These are phyloP conservation scores for Diploscapter pachys DNA, from an alignment of 1,140 invertebrate genomes.

Conservation along the genomic window DNA sequence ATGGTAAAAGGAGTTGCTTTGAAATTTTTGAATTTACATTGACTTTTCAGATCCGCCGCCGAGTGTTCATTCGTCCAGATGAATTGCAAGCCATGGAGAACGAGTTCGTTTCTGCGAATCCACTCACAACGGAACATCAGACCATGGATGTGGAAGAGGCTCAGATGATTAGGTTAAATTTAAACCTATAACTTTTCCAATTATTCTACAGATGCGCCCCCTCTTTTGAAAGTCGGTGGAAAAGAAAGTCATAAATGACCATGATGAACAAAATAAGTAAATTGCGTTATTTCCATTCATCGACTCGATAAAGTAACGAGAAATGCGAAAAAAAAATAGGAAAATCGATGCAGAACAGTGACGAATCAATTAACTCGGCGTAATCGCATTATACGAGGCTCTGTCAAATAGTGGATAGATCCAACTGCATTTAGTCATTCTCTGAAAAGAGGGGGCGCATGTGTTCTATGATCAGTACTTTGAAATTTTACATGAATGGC, in stretches of 20 bases:
- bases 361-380: too few relatives aligned
- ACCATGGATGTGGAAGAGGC: neutral
- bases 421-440: too few relatives aligned
- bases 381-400: too few relatives aligned
- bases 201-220: constrained; percentile 10
- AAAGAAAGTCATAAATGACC: constrained; percentile 15
- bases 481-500: too few relatives aligned
- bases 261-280: too few relatives aligned
- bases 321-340: too few relatives aligned
- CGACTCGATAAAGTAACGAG: too few relatives aligned
- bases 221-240: constrained; percentile 23
- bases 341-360: too few relatives aligned
- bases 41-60: constrained; percentile 40
- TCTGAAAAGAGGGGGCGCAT: too few relatives aligned
- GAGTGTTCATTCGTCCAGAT: constrained; percentile 14
- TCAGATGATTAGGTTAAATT: constrained; percentile 3
- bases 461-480: too few relatives aligned
- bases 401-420: too few relatives aligned
- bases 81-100: neutral
- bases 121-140: neutral
- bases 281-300: too few relatives aligned
- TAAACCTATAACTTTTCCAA: constrained; percentile 5
- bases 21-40: neutral
- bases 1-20: neutral
- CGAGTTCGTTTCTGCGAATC: constrained; percentile 5